A percentile compares a stretch with the other conserved stretches of the same genome.
phyloP scores from a whole-genome alignment of 2,113 vertebrate genomes.

The Hyaena hyaena region DNA sequence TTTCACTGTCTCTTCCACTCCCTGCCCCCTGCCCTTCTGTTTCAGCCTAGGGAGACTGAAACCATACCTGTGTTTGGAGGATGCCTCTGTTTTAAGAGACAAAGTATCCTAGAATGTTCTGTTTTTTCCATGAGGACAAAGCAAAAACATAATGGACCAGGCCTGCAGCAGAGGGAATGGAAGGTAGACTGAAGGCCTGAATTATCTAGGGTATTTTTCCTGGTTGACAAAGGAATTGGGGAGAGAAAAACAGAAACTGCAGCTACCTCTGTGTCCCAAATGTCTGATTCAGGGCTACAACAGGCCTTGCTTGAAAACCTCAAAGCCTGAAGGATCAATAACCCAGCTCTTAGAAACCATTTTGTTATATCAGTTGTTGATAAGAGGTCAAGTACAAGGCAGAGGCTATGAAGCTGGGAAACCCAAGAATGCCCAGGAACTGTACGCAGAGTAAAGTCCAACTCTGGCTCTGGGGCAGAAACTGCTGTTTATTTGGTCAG shows the following conservation, averaged over 20 bases:
- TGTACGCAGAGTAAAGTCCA: not conserved
- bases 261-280: not conserved
- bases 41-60: not conserved
- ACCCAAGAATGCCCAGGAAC: not conserved
- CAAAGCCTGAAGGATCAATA: not conserved
- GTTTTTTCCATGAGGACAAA: not conserved
- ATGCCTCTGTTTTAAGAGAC: slow-evolving; percentile 30
- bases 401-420: not conserved
- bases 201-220: not conserved
- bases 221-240: not conserved
- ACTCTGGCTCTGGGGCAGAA: not conserved
- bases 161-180: not conserved
- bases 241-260: not conserved
- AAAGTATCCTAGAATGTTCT: not conserved
- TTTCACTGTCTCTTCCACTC: not conserved
- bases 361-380: not conserved
- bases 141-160: not conserved
- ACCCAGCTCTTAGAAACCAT: not conserved
- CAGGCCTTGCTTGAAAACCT: not conserved
- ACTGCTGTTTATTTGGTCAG: not conserved
- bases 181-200: not conserved
- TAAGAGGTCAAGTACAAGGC: not conserved
- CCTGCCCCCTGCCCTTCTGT: not conserved
- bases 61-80: not conserved
- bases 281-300: not conserved